Percentiles rank a stretch among this genome's conserved stretches.
phyloP scores from a whole-genome alignment of 2,113 vertebrate genomes.

The Leptosomus discolor region DNA sequence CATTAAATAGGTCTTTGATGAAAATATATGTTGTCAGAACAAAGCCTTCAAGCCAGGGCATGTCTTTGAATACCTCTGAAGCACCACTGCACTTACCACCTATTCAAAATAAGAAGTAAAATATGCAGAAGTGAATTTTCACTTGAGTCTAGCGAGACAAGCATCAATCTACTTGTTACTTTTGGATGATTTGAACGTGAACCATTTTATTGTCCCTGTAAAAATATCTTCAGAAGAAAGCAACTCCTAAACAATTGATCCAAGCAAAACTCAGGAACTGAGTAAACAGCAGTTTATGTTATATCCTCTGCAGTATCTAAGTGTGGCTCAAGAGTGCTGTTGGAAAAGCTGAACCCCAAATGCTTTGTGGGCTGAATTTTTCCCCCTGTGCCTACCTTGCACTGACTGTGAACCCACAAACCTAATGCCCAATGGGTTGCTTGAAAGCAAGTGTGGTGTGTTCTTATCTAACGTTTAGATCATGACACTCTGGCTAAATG shows the following conservation, averaged over 20 bases:
- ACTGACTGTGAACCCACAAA: not conserved
- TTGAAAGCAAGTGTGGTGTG: not conserved
- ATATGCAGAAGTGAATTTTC: not conserved
- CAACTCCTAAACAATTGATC: not conserved
- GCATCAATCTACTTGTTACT: not conserved
- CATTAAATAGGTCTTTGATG: not conserved
- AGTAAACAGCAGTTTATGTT: not conserved
- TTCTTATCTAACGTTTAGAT: not conserved
- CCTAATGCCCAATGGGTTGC: not conserved
- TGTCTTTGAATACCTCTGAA: not conserved
- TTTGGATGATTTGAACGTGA: not conserved
- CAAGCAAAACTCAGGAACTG: not conserved
- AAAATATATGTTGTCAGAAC: not conserved
- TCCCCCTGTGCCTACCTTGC: not conserved
- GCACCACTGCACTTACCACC: not conserved
- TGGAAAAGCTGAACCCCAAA: not conserved
- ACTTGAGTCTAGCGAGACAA: not conserved
- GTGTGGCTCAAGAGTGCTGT: not conserved
- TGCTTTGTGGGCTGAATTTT: not conserved
- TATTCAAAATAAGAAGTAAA: not conserved
- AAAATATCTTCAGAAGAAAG: not conserved
- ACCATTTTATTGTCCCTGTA: not conserved
- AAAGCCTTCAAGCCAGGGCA: not conserved
- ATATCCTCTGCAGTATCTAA: not conserved
- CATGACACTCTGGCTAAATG: not conserved